Evolutionary conservation across 2,888 invertebrate species (phyloP), one percentile per base, ranked within the genome.

Genomic region (Hydroisotoma schaefferi): DNA sequence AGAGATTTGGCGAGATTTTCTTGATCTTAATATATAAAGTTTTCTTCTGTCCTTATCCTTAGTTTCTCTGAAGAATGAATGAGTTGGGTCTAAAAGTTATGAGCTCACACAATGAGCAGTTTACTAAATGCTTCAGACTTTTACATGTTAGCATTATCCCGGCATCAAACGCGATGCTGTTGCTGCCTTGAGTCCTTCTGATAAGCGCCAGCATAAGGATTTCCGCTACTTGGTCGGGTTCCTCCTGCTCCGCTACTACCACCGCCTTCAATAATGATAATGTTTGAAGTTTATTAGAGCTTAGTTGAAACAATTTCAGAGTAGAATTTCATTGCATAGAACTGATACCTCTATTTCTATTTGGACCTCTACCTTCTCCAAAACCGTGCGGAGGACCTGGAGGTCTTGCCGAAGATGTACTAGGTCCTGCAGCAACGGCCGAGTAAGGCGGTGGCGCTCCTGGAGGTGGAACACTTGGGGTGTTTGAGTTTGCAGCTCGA

Each of bases 351-450:
- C 68, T 67, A 49, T 64, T 64, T 62, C 72, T 60, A 62, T 72
- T 72, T 27, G 72, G 87, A 60, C 86, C 85, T 73, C 87, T 78
- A 27, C 85, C 85, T 75, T 85, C 86, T 22, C 86, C 85, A 73
- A 85, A 86, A 47, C 87, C 86, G 65, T 85, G 83, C 61, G 83
- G 81, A 61, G 85, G 86, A 55, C 81, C 84, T 73, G 77, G 77
- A 61, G 73, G 73, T 20, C 71, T 71, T 8, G 59, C 37, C 23
- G 63, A 47, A 20, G 74, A 72, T 33, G 73, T 72, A 49, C 74
- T 72, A 26, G 73, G 71, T 33, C 73, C 73, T 38, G 73, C 76
- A 74, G 69, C 73, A 22, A 73, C 69, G 15, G 73, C 73, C 18
- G 73, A 67, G 37, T 73, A 72, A 47, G 75, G 74, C 43, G 74